Percentiles rank a stretch among this genome's conserved stretches.
These are phyloP conservation scores for Sebastiscus albofasciatus DNA, from an alignment of 2,797 vertebrate genomes.

Conservation along the genomic window DNA sequence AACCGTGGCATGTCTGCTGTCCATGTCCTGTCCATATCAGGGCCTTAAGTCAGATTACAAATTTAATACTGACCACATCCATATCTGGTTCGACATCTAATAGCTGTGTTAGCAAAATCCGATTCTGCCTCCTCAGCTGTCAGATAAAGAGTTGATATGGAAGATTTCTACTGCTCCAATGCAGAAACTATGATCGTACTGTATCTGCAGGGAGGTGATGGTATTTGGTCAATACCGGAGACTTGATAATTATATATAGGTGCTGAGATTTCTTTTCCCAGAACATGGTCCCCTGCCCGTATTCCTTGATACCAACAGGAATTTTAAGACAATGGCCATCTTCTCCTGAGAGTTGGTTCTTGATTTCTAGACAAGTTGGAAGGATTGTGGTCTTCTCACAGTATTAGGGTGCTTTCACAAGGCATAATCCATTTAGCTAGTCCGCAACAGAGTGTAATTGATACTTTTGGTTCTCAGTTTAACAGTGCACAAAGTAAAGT, in stretches of 20 bases:
- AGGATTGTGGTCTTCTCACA: neutral
- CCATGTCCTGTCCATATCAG: neutral
- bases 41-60: neutral
- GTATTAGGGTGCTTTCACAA: neutral
- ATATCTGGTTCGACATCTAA: neutral
- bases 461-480: too few relatives aligned
- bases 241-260: neutral
- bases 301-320: neutral
- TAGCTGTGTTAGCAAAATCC: neutral
- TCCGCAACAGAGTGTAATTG: too few relatives aligned
- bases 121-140: neutral
- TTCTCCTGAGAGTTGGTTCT: neutral
- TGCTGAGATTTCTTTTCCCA: neutral
- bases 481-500: too few relatives aligned
- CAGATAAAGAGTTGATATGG: neutral
- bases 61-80: neutral
- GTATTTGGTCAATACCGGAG: neutral
- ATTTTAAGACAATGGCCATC: neutral
- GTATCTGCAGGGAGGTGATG: neutral
- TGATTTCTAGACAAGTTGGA: neutral
- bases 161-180: neutral
- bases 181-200: neutral
- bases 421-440: too few relatives aligned
- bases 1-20: neutral
- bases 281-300: neutral